Percentiles rank a stretch among this genome's conserved stretches.
Conservation (phyloP, 2,113 vertebrate genomes). For the Cettia cetti region DNA sequence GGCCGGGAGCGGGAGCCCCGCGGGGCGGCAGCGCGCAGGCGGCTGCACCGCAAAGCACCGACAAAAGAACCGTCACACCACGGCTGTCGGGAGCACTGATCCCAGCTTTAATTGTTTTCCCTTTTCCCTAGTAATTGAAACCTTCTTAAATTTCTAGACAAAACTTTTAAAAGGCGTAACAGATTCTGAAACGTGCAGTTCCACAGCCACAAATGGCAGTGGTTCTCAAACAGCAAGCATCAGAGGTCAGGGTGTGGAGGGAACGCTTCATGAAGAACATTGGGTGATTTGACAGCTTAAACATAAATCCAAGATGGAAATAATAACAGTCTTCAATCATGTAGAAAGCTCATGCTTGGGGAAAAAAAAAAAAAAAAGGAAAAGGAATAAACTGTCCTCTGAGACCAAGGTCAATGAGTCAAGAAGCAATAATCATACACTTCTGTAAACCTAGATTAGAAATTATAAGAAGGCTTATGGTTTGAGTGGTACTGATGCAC, state of each 20-base stretch:
- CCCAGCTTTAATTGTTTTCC: fast-evolving
- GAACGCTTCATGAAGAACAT: background rate
- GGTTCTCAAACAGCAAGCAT: fast-evolving
- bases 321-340: background rate
- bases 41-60: fast-evolving
- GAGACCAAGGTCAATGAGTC: background rate
- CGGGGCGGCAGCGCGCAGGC: background rate
- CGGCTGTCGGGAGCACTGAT: fast-evolving
- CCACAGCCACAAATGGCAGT: background rate
- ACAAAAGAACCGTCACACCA: background rate
- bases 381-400: background rate
- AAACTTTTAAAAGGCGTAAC: background rate
- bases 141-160: background rate
- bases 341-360: background rate
- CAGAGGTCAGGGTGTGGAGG: background rate
- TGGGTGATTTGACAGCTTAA: background rate
- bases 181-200: background rate
- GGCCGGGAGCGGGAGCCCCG: background rate
- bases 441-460: background rate
- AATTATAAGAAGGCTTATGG: background rate
- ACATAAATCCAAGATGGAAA: background rate
- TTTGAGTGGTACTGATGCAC: background rate
- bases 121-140: background rate
- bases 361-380: background rate
- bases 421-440: background rate